phyloP scores from a whole-genome alignment of 2,797 vertebrate species.

The Silurus aristotelis region DNA sequence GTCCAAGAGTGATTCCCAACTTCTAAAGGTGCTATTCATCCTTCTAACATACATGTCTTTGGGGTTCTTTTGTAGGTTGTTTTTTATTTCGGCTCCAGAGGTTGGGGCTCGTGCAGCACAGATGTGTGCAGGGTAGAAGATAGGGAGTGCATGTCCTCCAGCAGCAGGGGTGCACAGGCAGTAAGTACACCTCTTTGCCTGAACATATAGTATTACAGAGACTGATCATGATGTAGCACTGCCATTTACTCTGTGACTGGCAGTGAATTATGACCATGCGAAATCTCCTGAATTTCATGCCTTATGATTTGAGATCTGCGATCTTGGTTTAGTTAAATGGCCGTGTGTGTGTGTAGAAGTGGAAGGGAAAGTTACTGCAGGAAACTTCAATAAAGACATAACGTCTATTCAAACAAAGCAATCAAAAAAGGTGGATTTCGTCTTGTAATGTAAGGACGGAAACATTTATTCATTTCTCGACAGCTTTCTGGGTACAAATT shows the following conservation, averaged over 20 bases:
- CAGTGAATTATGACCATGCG: constrained; percentile 46
- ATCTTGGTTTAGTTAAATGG: constrained; percentile 16
- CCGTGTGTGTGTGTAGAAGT: not conserved
- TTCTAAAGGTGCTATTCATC: constrained; percentile 16
- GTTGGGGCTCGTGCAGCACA: constrained; percentile 37
- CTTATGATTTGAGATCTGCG: constrained; percentile 40
- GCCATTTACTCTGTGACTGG: constrained; percentile 43
- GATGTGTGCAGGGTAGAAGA: constrained; percentile 43
- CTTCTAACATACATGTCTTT: not conserved
- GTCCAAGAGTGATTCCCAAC: constrained; percentile 3
- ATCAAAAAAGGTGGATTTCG: not conserved
- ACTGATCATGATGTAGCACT: constrained; percentile 46
- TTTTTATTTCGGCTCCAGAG: constrained; percentile 21
- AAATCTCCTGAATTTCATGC: constrained; percentile 39
- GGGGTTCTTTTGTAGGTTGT: not conserved
- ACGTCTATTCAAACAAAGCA: not conserved
- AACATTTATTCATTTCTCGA: no score
- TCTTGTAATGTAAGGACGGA: not conserved
- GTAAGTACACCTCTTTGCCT: constrained; percentile 40
- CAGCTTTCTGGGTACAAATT: not conserved
- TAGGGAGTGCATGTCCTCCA: constrained; percentile 46
- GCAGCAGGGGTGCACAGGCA: constrained; percentile 42
- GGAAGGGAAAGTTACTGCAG: not conserved
- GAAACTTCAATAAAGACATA: not conserved
- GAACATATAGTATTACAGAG: constrained; percentile 53